Conservation (phyloP, 2,113 vertebrate species). For the Micromys minutus region DNA sequence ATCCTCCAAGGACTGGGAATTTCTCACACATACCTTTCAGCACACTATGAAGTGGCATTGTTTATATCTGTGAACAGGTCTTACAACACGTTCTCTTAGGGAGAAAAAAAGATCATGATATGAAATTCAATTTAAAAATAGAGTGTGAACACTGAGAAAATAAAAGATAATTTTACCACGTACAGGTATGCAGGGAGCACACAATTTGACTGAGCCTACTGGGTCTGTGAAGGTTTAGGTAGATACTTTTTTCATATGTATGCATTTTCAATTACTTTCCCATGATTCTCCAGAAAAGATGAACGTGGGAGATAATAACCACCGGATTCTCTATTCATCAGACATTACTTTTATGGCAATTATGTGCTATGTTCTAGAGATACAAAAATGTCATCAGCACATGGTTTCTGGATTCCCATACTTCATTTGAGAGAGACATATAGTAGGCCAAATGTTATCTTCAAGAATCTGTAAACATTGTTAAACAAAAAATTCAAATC, state of each 20-base stretch:
- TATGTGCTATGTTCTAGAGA: not conserved
- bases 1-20: conserved; percentile 17
- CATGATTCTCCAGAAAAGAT: not conserved
- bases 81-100: not conserved
- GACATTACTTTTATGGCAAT: not conserved
- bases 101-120: not conserved
- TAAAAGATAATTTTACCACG: not conserved
- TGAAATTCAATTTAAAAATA: conserved; percentile 58
- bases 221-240: not conserved
- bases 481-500: not conserved
- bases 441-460: not conserved
- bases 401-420: not conserved
- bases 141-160: not conserved
- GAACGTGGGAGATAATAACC: not conserved
- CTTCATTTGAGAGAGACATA: not conserved
- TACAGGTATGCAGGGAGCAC: not conserved
- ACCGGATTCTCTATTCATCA: not conserved
- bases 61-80: conserved; percentile 67
- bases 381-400: not conserved
- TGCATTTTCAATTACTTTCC: not conserved
- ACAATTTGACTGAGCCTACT: not conserved
- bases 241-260: conserved; percentile 16
- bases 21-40: conserved; percentile 59
- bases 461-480: not conserved
- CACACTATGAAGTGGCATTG: not conserved